Conservation (phyloP, 2,888 invertebrate species). For the Drosophila lutescens region DNA sequence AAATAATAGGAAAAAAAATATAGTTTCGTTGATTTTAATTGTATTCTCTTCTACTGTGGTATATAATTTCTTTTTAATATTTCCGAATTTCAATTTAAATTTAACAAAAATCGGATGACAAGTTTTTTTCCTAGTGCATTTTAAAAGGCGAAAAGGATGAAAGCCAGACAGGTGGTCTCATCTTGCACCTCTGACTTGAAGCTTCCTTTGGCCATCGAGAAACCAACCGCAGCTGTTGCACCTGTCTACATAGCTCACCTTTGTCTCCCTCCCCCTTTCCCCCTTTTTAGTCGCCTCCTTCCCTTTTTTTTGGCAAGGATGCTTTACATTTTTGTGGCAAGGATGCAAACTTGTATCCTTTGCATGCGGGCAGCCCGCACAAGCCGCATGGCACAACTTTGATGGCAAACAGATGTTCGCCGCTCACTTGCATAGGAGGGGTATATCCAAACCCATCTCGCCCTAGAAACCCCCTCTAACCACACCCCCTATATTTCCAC, state of each 20-base stretch:
- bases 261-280: neutral
- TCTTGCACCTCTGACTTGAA: conserved; percentile 47
- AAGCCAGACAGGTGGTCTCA: conserved; percentile 21
- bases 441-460: neutral
- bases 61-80: too few species aligned
- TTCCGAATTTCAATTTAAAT: too few species aligned
- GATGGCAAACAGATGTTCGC: conserved; percentile 48
- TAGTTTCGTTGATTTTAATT: too few species aligned
- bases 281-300: neutral
- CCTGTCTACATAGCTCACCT: conserved; percentile 22
- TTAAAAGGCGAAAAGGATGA: conserved; percentile 5
- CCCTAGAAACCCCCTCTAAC: neutral
- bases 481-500: neutral
- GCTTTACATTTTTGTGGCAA: conserved; percentile 50
- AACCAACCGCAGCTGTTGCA: conserved; percentile 53
- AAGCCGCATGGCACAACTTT: conserved; percentile 51
- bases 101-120: too few species aligned
- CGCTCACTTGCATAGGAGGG: neutral
- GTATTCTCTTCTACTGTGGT: too few species aligned
- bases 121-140: conserved; percentile 2
- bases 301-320: conserved; percentile 11
- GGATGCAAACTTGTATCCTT: conserved; percentile 24
- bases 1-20: too few species aligned
- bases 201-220: conserved; percentile 41
- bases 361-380: conserved; percentile 47